These are phyloP conservation scores for Todiramphus chloris DNA, from an alignment of 2,113 vertebrate genomes.

Conservation along the genomic window DNA sequence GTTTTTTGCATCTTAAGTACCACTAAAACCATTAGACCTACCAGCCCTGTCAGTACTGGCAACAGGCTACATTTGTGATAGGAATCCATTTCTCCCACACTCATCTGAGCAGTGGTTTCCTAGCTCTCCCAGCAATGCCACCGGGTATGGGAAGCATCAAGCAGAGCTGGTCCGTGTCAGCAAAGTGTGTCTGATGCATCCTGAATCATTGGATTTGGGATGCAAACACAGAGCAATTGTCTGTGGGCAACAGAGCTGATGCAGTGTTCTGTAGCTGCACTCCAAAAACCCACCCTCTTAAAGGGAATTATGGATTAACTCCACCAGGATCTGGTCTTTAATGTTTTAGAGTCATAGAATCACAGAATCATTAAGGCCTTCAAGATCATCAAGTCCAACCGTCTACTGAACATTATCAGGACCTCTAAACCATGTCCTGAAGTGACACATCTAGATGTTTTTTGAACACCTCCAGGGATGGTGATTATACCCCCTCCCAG, in stretches of 20 bases:
- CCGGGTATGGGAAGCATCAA: neutral
- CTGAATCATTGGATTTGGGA: conserved; percentile 53
- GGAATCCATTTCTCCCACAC: neutral
- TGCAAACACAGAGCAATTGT: conserved; percentile 54
- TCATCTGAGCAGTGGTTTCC: neutral
- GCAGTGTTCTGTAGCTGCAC: conserved; percentile 35
- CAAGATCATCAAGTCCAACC: no score
- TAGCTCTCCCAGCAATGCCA: neutral
- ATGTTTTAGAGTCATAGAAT: neutral
- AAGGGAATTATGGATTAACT: conserved; percentile 53
- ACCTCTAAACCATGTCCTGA: no score
- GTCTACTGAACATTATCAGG: no score
- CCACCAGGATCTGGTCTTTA: conserved; percentile 37
- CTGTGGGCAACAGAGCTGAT: conserved; percentile 47
- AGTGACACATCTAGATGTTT: no score
- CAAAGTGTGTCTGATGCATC: conserved; percentile 41
- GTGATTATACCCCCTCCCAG: no score
- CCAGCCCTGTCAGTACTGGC: neutral
- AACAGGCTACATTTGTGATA: neutral
- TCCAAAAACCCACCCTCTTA: conserved; percentile 20
- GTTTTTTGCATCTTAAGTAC: neutral
- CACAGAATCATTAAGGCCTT: no score
- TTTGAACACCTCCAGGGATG: no score
- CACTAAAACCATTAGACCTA: neutral
- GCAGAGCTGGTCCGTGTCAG: conserved; percentile 27